Base-by-base conservation (phyloP, 2,888 invertebrate genomes). In the Orchesella flavescens region DNA sequence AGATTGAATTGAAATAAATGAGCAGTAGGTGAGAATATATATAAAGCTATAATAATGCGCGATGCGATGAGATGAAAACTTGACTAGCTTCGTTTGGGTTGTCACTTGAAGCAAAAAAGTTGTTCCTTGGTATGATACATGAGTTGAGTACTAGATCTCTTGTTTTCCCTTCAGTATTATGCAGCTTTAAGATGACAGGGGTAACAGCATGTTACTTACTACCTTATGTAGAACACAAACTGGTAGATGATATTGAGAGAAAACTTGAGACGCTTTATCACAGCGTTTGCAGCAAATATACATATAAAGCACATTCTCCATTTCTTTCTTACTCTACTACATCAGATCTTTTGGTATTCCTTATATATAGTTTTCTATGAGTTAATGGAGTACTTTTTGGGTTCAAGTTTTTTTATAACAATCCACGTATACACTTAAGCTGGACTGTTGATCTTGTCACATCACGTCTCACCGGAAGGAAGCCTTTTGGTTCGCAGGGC, bases 1-100 rank as follows among this genome's bases (percentile, higher is more conserved):
- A 65, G 72, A 79, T 79, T 79, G 72, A 72, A 65, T 72, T 63
- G 57, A 57, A 57, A 57, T 69, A 66, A 80, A 73, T 73, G 73
- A 71, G 71, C 73, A 57, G 57, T 43, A 73, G 69, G 43, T 46
- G 77, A 53, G 24, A 49, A n/a, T 15, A 3, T 10, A n/a, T 12
- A 17, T n/a, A n/a, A n/a, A n/a, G n/a, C n/a, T n/a, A n/a, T n/a
- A n/a, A n/a, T n/a, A n/a, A n/a, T n/a, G n/a, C n/a, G n/a, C n/a
- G n/a, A 23, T 59, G 53, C 65, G 63, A 19, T 43, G 66, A 55
- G 68, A 55, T 68, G 59, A 76, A 66, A 66, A 24, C 17, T 44
- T 66, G 66, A 66, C 55, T 66, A 66, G 65, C 63, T 71, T 66
- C 34, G 34, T 7, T 34, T 34, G 34, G 34, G 34, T 34, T 34